Percentiles rank a stretch among this genome's conserved stretches.
Evolutionary conservation across 2,797 vertebrate genomes (phyloP).

Genomic region (Danio choprae): DNA sequence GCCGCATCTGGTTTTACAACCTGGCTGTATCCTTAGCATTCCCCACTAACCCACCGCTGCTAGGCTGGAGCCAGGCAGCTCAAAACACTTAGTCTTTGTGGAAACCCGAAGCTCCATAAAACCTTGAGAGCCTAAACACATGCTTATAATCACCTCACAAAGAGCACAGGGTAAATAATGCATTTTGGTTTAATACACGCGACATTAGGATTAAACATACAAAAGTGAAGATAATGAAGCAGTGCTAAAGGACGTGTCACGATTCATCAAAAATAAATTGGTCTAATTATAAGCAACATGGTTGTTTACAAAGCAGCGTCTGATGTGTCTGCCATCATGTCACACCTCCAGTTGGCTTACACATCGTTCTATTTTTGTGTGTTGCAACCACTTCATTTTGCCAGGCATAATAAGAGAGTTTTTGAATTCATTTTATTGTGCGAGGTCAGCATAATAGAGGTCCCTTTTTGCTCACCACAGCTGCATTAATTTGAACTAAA

Average conservation of each 20-base stretch:
- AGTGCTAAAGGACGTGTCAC: not conserved
- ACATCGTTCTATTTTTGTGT: not conserved
- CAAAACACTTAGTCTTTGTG: slow-evolving; percentile 32
- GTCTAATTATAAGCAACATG: not conserved
- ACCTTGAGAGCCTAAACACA: slow-evolving; percentile 2
- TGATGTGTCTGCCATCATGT: not conserved
- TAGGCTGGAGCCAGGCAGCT: slow-evolving; percentile 25
- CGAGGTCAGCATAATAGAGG: too few species aligned
- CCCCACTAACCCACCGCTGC: slow-evolving; percentile 29
- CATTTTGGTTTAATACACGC: not conserved
- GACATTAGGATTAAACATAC: not conserved
- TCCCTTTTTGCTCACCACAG: not conserved
- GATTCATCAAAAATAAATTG: not conserved
- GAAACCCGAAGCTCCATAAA: slow-evolving; percentile 3
- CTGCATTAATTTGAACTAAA: not conserved
- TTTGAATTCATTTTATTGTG: not conserved
- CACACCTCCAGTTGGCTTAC: not conserved
- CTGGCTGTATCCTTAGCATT: slow-evolving; percentile 42
- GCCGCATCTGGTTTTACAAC: slow-evolving; percentile 38
- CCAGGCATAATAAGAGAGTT: not conserved
- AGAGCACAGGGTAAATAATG: not conserved
- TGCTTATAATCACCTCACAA: slow-evolving; percentile 4
- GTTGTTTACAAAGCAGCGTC: not conserved
- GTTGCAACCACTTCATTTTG: not conserved
- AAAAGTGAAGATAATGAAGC: not conserved